phyloP scores from a whole-genome alignment of 2,888 invertebrate genomes.

The Mythimna ferrago region DNA sequence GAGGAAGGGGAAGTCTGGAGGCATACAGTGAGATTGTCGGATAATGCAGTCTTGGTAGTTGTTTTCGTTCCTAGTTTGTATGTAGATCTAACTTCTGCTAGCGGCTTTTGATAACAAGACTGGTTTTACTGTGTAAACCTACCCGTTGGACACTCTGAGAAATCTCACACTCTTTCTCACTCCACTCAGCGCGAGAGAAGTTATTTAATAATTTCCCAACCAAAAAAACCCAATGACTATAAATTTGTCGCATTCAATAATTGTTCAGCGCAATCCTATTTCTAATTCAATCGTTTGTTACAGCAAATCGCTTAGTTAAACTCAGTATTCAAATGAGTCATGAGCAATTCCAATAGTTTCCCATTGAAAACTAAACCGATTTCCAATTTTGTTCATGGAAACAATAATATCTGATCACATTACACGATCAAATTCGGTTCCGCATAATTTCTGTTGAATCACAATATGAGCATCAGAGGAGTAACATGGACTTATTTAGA shows the following conservation, averaged over 20 bases:
- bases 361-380: conserved; percentile 48
- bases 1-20: conserved; percentile 4
- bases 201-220: no score
- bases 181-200: no score
- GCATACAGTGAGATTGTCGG: conserved; percentile 10
- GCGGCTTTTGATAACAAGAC: no score
- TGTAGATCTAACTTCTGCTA: no score
- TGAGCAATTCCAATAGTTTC: conserved; percentile 24
- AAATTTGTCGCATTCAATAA: conserved; percentile 11
- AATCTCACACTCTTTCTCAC: no score
- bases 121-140: no score
- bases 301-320: conserved; percentile 39
- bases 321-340: conserved; percentile 28
- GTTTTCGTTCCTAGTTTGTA: background rate
- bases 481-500: no score
- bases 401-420: conserved; percentile 39
- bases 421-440: conserved; percentile 20
- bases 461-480: background rate
- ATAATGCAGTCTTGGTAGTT: conserved; percentile 1
- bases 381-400: conserved; percentile 30
- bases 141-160: no score
- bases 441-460: conserved; percentile 19
- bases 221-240: no score
- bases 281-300: conserved; percentile 33
- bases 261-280: conserved; percentile 18